Conservation (phyloP, 2,888 invertebrate species). For the Drosophila buzzatii region DNA sequence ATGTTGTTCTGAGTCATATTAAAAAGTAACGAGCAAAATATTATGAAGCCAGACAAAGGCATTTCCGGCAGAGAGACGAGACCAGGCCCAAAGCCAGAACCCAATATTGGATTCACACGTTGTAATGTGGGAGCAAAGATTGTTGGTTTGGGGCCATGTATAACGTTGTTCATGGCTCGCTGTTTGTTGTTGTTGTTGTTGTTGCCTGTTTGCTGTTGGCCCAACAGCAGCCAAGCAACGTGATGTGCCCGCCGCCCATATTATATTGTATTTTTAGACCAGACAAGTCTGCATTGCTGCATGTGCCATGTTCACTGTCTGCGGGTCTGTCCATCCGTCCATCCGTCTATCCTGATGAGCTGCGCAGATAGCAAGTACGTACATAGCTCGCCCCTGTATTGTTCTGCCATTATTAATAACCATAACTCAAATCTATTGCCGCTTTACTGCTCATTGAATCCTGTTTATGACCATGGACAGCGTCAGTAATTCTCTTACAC, state of each 20-base stretch:
- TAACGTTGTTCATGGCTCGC: slow-evolving; percentile 57
- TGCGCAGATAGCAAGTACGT: slow-evolving; percentile 1
- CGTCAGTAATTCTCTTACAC: slow-evolving; percentile 36
- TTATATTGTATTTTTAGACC: slow-evolving; percentile 70
- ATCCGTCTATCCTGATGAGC: slow-evolving; percentile 22
- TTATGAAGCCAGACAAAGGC: slow-evolving; percentile 79
- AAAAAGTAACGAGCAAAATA: slow-evolving; percentile 80
- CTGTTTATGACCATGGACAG: slow-evolving; percentile 58
- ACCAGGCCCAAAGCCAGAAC: slow-evolving; percentile 19
- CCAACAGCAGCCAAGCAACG: slow-evolving; percentile 35
- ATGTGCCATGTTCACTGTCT: slow-evolving; percentile 45
- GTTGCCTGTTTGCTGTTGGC: slow-evolving; percentile 29
- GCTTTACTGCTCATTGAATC: slow-evolving; percentile 79
- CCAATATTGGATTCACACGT: slow-evolving; percentile 75
- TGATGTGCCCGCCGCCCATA: slow-evolving; percentile 51
- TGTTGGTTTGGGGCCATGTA: slow-evolving; percentile 28
- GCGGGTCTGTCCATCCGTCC: slow-evolving; percentile 10
- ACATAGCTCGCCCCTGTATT: slow-evolving; percentile 2
- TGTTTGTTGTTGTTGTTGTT: slow-evolving; percentile 5
- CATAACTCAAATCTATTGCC: slow-evolving; percentile 82
- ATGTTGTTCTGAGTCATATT: slow-evolving; percentile 78
- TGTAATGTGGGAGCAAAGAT: slow-evolving; percentile 42
- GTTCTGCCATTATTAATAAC: slow-evolving; percentile 77
- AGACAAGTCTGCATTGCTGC: slow-evolving; percentile 77
- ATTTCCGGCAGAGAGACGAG: slow-evolving; percentile 66